A percentile compares a stretch with the other conserved stretches of the same genome.
phyloP scores from a whole-genome alignment of 1,140 invertebrate species.

The Bombus ignitus region DNA sequence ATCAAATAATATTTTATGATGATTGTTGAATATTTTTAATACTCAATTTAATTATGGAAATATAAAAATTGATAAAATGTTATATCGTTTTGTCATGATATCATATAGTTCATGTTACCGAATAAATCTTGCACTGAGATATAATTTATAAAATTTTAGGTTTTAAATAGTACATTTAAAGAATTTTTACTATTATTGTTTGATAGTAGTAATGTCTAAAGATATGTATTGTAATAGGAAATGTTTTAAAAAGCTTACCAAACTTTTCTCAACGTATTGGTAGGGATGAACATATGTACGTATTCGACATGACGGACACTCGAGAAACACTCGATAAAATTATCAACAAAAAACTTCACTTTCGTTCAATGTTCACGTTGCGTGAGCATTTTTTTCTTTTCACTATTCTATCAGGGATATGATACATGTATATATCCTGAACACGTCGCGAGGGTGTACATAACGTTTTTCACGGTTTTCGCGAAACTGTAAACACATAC shows the following conservation, averaged over 20 bases:
- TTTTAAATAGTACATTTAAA: background rate
- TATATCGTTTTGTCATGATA: background rate
- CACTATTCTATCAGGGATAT: background rate
- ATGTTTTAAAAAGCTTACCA: constrained; percentile 33
- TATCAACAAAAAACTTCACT: constrained; percentile 40
- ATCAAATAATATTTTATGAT: background rate
- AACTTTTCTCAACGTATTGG: constrained; percentile 41
- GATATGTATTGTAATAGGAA: background rate
- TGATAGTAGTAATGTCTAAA: background rate
- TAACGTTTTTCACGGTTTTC: constrained; percentile 8
- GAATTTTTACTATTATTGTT: background rate
- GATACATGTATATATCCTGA: background rate
- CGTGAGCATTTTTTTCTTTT: constrained; percentile 13
- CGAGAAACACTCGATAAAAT: constrained; percentile 12
- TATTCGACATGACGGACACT: constrained; percentile 32
- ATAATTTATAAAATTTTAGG: background rate
- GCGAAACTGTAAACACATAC: constrained; percentile 58
- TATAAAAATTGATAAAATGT: background rate
- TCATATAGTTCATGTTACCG: background rate
- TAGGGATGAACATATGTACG: constrained; percentile 35
- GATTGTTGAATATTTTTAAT: background rate
- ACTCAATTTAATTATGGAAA: background rate
- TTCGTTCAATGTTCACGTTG: constrained; percentile 14
- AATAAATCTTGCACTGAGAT: background rate
- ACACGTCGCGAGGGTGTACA: background rate